Conservation (phyloP, 2,113 vertebrate species). For the Pituophis catenifer region DNA sequence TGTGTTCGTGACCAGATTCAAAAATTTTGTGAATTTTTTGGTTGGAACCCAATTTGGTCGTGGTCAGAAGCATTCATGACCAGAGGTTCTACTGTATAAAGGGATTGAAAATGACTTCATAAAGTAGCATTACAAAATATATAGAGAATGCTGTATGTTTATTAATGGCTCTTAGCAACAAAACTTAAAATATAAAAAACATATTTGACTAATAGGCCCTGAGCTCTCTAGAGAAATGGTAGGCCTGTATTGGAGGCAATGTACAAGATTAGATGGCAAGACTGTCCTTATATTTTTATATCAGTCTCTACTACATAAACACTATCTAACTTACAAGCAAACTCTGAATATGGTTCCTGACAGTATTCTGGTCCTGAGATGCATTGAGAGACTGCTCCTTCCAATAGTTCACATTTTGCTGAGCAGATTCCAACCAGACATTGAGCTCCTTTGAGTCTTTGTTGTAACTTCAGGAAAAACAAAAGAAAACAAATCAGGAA, state of each 20-base stretch:
- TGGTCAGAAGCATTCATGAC: no score
- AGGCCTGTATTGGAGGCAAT: not conserved
- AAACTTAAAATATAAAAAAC: not conserved
- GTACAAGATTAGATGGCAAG: not conserved
- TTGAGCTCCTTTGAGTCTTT: slow-evolving; percentile 68
- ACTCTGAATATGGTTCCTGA: slow-evolving; percentile 67
- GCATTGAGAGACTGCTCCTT: slow-evolving; percentile 66
- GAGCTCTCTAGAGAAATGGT: not conserved
- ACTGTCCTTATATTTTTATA: not conserved
- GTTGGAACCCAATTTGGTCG: no score
- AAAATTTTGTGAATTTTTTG: no score
- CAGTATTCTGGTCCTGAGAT: slow-evolving; percentile 69
- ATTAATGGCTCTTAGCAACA: not conserved
- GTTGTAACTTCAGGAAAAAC: slow-evolving; percentile 73
- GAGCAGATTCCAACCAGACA: slow-evolving; percentile 79
- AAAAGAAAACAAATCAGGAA: slow-evolving; percentile 32
- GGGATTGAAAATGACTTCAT: not conserved
- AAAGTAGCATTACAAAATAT: not conserved
- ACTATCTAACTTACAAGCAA: slow-evolving; percentile 78
- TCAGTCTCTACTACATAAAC: not conserved
- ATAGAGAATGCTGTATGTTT: not conserved
- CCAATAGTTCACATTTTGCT: slow-evolving; percentile 73
- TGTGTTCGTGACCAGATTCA: no score
- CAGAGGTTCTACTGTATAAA: no score
- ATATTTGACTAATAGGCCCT: not conserved